Percentiles rank a stretch among this genome's conserved stretches.
Conservation (phyloP, 1,140 invertebrate species). For the Rhyacophila brunnea region DNA sequence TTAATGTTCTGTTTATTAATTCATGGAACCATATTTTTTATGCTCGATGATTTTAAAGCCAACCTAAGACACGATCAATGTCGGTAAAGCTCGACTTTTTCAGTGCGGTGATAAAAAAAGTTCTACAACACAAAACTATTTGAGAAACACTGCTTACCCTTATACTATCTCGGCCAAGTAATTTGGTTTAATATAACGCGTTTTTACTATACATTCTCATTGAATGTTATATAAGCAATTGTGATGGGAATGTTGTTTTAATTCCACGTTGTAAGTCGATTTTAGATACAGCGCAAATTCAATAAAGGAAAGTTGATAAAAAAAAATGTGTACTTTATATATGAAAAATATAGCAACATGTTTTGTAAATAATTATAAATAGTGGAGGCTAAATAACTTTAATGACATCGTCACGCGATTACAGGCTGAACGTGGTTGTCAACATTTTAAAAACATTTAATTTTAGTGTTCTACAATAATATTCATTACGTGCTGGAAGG, state of each 20-base stretch:
- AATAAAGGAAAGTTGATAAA: conserved; percentile 30
- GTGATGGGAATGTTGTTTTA: neutral
- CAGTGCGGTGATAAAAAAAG: too few relatives aligned
- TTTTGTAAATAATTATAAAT: conserved; percentile 38
- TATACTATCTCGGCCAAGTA: neutral
- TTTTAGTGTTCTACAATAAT: too few relatives aligned
- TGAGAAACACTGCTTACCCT: neutral
- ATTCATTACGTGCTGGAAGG: too few relatives aligned
- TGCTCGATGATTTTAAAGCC: too few relatives aligned
- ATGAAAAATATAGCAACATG: conserved; percentile 27
- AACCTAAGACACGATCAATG: too few relatives aligned
- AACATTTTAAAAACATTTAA: too few relatives aligned
- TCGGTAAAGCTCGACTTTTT: too few relatives aligned
- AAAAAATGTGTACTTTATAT: neutral
- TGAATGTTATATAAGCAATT: neutral
- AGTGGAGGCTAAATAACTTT: conserved; percentile 32
- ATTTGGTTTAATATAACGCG: neutral
- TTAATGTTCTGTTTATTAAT: too few relatives aligned
- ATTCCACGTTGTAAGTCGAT: neutral
- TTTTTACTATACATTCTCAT: conserved; percentile 5
- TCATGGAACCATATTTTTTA: too few relatives aligned
- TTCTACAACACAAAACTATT: neutral
- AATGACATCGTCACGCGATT: conserved; percentile 30
- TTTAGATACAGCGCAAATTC: conserved; percentile 7
- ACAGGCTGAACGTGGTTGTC: conserved; percentile 4